Evolutionary conservation across 2,113 vertebrate genomes (phyloP).

Genomic region (Bos indicus): DNA sequence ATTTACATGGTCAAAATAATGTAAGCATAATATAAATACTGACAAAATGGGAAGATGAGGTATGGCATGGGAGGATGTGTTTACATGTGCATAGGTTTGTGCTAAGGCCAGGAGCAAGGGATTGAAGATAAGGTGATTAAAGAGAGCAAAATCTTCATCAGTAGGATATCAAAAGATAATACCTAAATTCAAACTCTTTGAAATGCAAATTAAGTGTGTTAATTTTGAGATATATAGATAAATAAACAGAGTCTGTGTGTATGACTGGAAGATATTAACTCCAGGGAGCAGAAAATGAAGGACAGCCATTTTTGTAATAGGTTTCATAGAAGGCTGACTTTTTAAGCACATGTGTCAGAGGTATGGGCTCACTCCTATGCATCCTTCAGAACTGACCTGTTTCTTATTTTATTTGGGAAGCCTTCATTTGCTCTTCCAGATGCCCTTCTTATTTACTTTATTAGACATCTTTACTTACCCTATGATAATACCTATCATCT

Average conservation of each 20-base stretch:
- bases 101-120: neutral
- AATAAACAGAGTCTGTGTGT: neutral
- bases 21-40: neutral
- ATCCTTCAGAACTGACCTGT: neutral
- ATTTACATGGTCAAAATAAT: neutral
- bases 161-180: neutral
- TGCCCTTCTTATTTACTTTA: neutral
- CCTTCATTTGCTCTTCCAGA: neutral
- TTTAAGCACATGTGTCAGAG: neutral
- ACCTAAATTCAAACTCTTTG: neutral
- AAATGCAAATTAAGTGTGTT: neutral
- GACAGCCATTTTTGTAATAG: neutral
- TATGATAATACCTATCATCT: neutral
- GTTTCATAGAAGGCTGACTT: neutral
- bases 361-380: neutral
- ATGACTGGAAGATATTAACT: neutral
- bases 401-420: neutral
- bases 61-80: no score
- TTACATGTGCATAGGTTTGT: neutral
- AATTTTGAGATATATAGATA: neutral
- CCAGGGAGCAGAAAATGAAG: neutral
- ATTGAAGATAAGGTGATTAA: neutral
- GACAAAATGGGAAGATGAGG: neutral
- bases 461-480: neutral
- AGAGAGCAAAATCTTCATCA: neutral